Base-by-base conservation (phyloP, 2,888 invertebrate genomes). In the Cistogaster globosa region DNA sequence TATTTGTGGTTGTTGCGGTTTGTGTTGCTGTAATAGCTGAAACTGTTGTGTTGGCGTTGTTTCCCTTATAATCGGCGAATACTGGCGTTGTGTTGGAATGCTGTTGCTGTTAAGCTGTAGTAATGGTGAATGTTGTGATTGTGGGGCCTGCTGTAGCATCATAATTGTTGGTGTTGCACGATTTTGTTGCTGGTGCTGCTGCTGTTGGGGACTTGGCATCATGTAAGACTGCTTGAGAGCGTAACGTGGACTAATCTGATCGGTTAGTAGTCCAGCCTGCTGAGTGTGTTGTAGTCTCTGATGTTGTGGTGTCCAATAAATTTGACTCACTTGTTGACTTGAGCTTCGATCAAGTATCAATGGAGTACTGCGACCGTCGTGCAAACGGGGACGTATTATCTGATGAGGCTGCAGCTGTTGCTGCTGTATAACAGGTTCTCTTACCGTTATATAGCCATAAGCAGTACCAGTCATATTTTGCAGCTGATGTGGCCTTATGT, bases 251-350 rank as follows among this genome's bases (percentile, higher is more conserved):
- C 88, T 90, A 36, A 88, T 86, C 45, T 88, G 87, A 75, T 90
- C 84, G 12, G 89, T 87, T 72, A 86, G 75, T 80, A 88, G 88
- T 62, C 88, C 88, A 63, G 88, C 86, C 69, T 90, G 89, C 82
- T 90, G 88, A 11, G 76, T 77, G n/a, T 83, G 76, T 4, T 88
- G 88, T 36, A 89, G 83, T 18, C 89, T 88, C 75, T 89, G 87
- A 84, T 90, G 89, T 75, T 89, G 89, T 11, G 92, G 91, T 65
- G 90, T 90, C 90, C 91, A 90, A 74, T 92, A 92, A 20, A 92
- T 90, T 81, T 92, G 92, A 80, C 92, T 92, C 72, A 90, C 89
- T 87, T 91, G 90, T 75, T 88, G 88, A 86, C 89, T 87, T 82
- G 87, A 85, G 72, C 76, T 83, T 26, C 90, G 90, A 84, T 91